phyloP scores from a whole-genome alignment of 1,140 invertebrate genomes.

The Tribolium castaneum region DNA sequence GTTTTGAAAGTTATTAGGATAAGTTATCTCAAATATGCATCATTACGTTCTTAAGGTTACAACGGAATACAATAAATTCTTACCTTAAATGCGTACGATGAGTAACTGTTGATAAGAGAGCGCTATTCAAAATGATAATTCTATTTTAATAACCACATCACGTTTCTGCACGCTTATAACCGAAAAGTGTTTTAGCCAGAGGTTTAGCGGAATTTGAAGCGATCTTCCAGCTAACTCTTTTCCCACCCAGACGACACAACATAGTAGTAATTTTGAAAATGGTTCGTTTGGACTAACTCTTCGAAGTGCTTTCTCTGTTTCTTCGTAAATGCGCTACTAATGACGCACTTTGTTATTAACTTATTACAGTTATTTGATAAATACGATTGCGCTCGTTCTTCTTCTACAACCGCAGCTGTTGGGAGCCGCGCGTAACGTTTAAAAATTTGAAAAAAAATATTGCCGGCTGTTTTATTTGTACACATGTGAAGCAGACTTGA shows the following conservation, averaged over 20 bases:
- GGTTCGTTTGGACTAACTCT: background rate
- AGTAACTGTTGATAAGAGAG: background rate
- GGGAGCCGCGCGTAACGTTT: background rate
- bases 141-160: background rate
- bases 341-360: background rate
- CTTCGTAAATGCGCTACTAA: background rate
- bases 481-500: background rate
- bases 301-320: background rate
- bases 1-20: background rate
- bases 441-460: too few relatives aligned
- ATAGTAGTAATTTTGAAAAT: background rate
- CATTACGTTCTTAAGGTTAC: background rate
- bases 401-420: background rate
- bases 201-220: background rate
- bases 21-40: background rate
- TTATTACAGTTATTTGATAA: background rate
- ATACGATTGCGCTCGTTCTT: background rate
- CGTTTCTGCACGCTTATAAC: background rate
- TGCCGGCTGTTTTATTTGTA: too few relatives aligned
- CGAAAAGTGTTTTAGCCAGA: background rate
- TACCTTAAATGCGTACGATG: background rate
- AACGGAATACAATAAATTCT: background rate
- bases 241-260: background rate
- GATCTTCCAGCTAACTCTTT: background rate
- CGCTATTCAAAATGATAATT: background rate